phyloP scores from a whole-genome alignment of 2,113 vertebrate genomes.

The Vulpes vulpes region DNA sequence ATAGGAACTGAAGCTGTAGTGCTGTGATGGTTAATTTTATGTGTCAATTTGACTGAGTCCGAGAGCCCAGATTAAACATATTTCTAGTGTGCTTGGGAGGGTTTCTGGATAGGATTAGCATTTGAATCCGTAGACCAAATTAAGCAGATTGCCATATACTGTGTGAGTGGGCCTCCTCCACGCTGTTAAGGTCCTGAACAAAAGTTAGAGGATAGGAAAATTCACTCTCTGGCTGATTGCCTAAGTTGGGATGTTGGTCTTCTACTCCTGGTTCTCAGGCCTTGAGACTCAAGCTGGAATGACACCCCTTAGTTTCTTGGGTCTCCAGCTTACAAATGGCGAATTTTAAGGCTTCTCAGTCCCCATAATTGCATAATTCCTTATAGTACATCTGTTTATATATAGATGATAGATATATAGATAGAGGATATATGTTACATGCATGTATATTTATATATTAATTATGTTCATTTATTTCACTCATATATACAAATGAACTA shows the following conservation, averaged over 20 bases:
- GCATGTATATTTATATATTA: not conserved
- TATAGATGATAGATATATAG: not conserved
- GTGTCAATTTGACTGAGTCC: no score
- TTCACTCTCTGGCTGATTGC: rapidly evolving
- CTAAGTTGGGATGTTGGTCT: not conserved
- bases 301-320: not conserved
- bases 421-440: not conserved
- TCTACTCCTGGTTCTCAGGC: not conserved
- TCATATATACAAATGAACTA: not conserved
- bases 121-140: not conserved
- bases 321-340: not conserved
- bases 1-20: not conserved
- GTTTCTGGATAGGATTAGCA: not conserved
- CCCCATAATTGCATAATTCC: not conserved
- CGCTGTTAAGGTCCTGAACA: not conserved
- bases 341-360: not conserved
- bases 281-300: not conserved
- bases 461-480: not conserved
- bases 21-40: not conserved
- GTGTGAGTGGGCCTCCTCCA: no score
- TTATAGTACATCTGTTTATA: not conserved
- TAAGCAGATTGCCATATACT: not conserved
- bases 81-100: not conserved
- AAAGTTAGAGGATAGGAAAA: not conserved
- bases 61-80: not conserved